Evolutionary conservation across 2,797 vertebrate genomes (phyloP), one percentile per base, ranked within the genome.

Genomic region (Danio tinwini): DNA sequence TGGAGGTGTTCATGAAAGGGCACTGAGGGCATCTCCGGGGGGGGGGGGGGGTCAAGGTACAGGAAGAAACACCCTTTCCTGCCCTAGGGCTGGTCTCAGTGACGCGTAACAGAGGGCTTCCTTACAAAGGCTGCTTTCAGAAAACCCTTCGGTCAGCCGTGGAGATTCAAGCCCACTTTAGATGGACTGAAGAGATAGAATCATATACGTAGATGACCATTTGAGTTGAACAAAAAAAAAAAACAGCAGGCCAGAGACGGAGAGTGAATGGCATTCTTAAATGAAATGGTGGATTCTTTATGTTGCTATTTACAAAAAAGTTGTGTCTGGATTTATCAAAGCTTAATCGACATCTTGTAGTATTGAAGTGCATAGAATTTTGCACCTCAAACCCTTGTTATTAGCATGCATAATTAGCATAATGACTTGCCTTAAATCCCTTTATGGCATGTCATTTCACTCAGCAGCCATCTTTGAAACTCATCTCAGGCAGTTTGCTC

Each of bases 61-160:
- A 93, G 92, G 93, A 94, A 93, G 84, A 83, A 81, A 88, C 92
- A 88, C 91, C 92, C 90, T 91, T 92, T 92, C 93, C 93, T 90
- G 88, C 42, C 82, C 69, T 58, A 68, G 72, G 87, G 81, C 91
- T 90, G 83, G 83, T 75, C 87, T 88, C 70, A 90, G 64, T 82
- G 85, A 86, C 61, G 82, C 83, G 78, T 86, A 82, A 74, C 70
- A 16, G 88, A 88, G 2, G 82, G 87, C 91, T 91, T 91, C 77
- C 82, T 84, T 76, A 77, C 64, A 88, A 85, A 76, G 82, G 78
- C 82, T 86, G 88, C 88, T 87, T 81, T 87, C 86, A 86, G 86
- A 70, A 10, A 58, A 55, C 16, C 53, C 65, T 80, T 14, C 12
- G 39, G 63, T 50, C 74, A 77, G 13, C 63, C 55, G 21, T 17